A percentile compares a stretch with the other conserved stretches of the same genome.
These are phyloP conservation scores for Spheniscus humboldti DNA, from an alignment of 2,797 vertebrate genomes.

Conservation along the genomic window DNA sequence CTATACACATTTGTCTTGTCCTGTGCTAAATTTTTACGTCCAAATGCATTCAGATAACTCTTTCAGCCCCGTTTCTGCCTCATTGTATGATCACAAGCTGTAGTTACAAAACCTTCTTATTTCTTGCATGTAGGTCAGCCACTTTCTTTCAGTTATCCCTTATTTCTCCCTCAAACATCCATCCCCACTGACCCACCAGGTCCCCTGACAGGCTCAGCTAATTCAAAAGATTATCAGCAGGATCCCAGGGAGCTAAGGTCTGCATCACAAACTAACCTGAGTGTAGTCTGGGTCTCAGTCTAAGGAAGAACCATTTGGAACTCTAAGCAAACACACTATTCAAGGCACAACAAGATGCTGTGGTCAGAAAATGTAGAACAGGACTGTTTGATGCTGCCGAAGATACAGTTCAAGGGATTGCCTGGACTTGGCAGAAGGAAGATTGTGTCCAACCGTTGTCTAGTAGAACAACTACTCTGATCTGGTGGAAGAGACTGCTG, in stretches of 20 bases:
- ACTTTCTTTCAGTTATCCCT: not conserved
- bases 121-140: not conserved
- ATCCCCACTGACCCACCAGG: not conserved
- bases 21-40: not conserved
- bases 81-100: not conserved
- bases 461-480: not conserved
- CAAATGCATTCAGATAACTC: not conserved
- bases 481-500: not conserved
- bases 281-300: rapidly evolving
- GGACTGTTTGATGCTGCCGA: not conserved
- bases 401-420: not conserved
- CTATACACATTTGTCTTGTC: not conserved
- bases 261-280: not conserved
- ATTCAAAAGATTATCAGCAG: not conserved
- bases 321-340: not conserved
- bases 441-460: not conserved
- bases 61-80: not conserved
- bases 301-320: not conserved
- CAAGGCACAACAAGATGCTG: not conserved
- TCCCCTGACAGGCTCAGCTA: not conserved
- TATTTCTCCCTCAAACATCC: not conserved
- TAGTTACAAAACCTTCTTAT: not conserved
- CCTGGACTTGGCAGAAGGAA: not conserved
- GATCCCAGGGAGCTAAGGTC: not conserved
- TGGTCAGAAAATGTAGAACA: not conserved